Conservation (phyloP, 2,888 invertebrate species). For the Pseudanteris insignis region DNA sequence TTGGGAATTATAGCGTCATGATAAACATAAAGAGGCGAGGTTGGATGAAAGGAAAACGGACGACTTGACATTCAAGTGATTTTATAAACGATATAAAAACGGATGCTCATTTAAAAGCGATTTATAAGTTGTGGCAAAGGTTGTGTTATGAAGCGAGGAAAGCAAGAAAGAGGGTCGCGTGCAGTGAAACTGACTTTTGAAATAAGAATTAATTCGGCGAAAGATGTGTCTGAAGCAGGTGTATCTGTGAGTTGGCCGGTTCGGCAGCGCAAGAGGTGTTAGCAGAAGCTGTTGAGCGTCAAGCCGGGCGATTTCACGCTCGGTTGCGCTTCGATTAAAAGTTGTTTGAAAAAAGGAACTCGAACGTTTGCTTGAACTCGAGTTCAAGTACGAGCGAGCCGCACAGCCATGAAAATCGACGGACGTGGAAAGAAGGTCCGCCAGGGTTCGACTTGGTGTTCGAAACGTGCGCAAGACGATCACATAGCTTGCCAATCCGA, state of each 20-base stretch:
- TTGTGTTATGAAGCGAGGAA: too few species aligned
- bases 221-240: background rate
- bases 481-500: constrained; percentile 34
- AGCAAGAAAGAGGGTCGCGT: too few species aligned
- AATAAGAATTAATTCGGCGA: background rate
- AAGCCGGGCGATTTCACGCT: constrained; percentile 19
- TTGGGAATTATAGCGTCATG: too few species aligned
- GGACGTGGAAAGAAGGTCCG: background rate
- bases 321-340: constrained; percentile 16
- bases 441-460: constrained; percentile 2
- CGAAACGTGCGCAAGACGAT: too few species aligned
- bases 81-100: background rate
- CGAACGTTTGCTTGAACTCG: constrained; percentile 10
- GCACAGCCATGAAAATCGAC: too few species aligned
- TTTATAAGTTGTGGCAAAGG: too few species aligned
- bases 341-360: constrained; percentile 18
- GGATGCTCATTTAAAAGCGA: too few species aligned
- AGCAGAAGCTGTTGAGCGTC: too few species aligned
- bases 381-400: background rate
- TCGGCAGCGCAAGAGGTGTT: background rate
- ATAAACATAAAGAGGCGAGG: too few species aligned
- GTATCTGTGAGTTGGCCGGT: background rate
- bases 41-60: too few species aligned
- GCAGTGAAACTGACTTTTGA: too few species aligned
- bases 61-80: background rate